phyloP scores from a whole-genome alignment of 35 echinoderm and acorn worm species.

The Apostichopus japonicus region DNA sequence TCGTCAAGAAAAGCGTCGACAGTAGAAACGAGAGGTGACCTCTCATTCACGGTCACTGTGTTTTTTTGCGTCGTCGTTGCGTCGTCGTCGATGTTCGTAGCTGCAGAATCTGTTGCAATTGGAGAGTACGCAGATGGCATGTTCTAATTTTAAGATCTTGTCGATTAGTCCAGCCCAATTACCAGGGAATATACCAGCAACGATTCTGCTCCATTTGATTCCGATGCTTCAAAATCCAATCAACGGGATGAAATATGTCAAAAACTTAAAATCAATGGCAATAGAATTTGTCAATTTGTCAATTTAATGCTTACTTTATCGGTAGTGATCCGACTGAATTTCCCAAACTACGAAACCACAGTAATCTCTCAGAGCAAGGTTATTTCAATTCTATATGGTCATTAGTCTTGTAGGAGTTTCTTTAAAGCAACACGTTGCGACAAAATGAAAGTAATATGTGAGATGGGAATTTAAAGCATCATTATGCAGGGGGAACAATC shows the following conservation, averaged over 20 bases:
- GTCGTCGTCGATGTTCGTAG: too few relatives aligned
- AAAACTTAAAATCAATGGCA: conserved; percentile 21
- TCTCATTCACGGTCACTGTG: too few relatives aligned
- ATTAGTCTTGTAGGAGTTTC: too few relatives aligned
- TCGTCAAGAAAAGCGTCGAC: too few relatives aligned
- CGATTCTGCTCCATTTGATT: conserved; percentile 3
- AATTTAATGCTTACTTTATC: neutral
- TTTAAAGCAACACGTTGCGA: too few relatives aligned
- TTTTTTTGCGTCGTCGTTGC: too few relatives aligned
- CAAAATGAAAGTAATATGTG: too few relatives aligned
- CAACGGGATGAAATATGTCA: conserved; percentile 23
- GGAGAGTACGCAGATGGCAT: neutral
- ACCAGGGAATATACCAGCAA: neutral
- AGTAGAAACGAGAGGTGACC: too few relatives aligned
- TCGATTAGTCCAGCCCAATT: conserved; percentile 18
- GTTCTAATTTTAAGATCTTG: neutral
- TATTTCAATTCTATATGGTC: neutral
- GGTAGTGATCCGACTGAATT: neutral
- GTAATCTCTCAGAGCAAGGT: neutral
- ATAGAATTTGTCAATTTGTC: conserved; percentile 30
- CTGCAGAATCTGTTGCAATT: too few relatives aligned
- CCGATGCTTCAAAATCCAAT: conserved; percentile 35
- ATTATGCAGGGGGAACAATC: too few relatives aligned
- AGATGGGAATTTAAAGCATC: too few relatives aligned
- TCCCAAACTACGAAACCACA: neutral